Evolutionary conservation across 2,797 vertebrate genomes (phyloP), one percentile per base, ranked within the genome.

Genomic region (Bryconaethiops microstoma): DNA sequence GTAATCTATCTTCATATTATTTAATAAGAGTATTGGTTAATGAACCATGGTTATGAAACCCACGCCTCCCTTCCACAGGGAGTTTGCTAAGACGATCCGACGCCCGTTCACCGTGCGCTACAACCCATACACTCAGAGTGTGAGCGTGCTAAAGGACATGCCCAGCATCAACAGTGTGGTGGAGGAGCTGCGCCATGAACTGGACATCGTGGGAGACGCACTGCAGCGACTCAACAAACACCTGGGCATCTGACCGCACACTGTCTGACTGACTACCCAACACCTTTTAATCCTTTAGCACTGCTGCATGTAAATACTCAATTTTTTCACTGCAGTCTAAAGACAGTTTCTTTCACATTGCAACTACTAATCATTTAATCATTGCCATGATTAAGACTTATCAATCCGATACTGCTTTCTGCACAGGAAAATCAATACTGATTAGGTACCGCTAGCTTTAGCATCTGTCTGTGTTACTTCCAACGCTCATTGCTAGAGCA

Each of bases 71-170:
- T 16, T 72, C 16, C 19, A 39, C 54, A 99, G 98, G 90, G 98
- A 99, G 90, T 99, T 99, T 92, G 96, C 97, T 78, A 99, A 98
- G 94, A 99, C 96, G 82, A 97, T 99, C 86, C 96, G 94, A 88
- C 96, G 97, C 14, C 96, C 97, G 0, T 99, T 99, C 92, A 96
- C 95, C 0, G 92, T 99, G 86, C 96, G 95, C 83, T 99, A 99
- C 91, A 98, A 98, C 81, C 96, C 98, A 0, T 99, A 99, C 76
- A 98, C 97, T 65, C 98, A 97, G 90, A 98, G 96, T 0, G 89
- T 99, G 88, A 96, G 97, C 77, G 89, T 99, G 78, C 92, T 99
- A 69, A 97, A 96, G 87, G 97, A 99, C 89, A 95, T 90, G 4
- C 94, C 91, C 81, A 98, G 97, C 92, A 97, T 99, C 80, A 95